Base-by-base conservation (phyloP, 2,888 invertebrate species). In the Caenorhabditis plicata region DNA sequence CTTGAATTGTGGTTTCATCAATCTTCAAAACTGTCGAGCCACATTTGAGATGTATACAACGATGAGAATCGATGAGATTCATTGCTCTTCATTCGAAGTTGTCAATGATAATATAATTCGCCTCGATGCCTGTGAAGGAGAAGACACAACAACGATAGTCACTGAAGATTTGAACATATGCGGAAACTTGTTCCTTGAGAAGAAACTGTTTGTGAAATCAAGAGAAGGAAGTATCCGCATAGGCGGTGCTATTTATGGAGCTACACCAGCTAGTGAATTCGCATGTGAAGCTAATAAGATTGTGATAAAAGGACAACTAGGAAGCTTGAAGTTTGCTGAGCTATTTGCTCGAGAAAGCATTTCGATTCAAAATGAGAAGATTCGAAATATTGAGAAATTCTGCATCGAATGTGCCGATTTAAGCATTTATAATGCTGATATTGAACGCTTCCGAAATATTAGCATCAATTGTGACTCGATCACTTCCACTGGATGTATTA, bases 321-420 rank as follows among this genome's bases (percentile, higher is more conserved):
- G 68, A 9, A 68, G 63, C 40, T 52, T 70, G 27, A 64, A 67
- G 29, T 70, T 67, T 40, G 44, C 65, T n/a, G 70, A 67, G 19
- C 35, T 70, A 2, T 67, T 58, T 32, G 70, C 60, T 15, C 35
- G 61, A 15, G 70, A 70, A 8, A 53, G 57, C 17, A 55, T 64
- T 13, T 46, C 52, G 3, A 20, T 70, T 40, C 52, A 58, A 33
- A 53, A 62, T 17, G 42, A 50, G 32, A 57, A 39, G 15, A 52
- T 57, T 40, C 48, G 61, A 43, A 50, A 64, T 39, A 54, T 58
- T 19, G 54, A 49, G 22, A 64, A 64, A 29, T 23, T 58, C 5
- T 57, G 61, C 15, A 36, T 68, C 15, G 64, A 64, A 20, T 62
- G 60, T 7, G 43, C 48, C 1, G 68, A 68, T n/a, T 35, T 68